phyloP scores from a whole-genome alignment of 2,888 invertebrate species.

The Dryomyza anilis region DNA sequence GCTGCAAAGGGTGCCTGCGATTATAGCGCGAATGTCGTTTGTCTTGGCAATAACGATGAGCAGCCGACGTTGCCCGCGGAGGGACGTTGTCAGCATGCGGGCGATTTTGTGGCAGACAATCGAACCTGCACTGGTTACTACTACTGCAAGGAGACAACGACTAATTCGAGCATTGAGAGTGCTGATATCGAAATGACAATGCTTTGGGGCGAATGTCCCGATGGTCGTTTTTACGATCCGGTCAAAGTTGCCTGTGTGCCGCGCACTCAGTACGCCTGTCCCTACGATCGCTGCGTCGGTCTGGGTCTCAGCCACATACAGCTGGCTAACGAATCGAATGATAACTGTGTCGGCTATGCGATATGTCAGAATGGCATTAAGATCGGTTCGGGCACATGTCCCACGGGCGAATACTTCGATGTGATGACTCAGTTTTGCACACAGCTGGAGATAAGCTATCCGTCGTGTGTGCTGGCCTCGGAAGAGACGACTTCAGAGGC shows the following conservation, averaged over 20 bases:
- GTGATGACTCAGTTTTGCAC: constrained; percentile 50
- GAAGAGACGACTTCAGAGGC: constrained; percentile 18
- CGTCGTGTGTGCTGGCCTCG: constrained; percentile 42
- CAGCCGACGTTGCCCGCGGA: constrained; percentile 33
- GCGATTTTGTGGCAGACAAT: constrained; percentile 47
- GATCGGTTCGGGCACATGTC: constrained; percentile 47
- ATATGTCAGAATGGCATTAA: constrained; percentile 48
- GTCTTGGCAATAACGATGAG: constrained; percentile 25
- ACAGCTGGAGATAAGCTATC: constrained; percentile 41
- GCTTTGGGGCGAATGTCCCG: constrained; percentile 42
- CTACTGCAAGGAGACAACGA: constrained; percentile 38
- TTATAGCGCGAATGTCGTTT: constrained; percentile 43
- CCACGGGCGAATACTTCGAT: constrained; percentile 46
- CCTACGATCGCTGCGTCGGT: constrained; percentile 47
- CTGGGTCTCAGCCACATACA: constrained; percentile 45
- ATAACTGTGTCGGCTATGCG: constrained; percentile 47
- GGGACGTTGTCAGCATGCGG: constrained; percentile 40
- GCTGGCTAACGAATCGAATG: constrained; percentile 48
- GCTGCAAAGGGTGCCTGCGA: constrained; percentile 42
- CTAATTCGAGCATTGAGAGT: constrained; percentile 29
- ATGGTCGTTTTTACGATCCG: constrained; percentile 45
- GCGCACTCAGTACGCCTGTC: constrained; percentile 43
- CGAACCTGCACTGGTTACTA: constrained; percentile 51
- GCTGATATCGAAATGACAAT: constrained; percentile 30
- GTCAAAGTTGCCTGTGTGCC: constrained; percentile 47